These are phyloP conservation scores for Butastur rufipennis DNA, from an alignment of 2,113 vertebrate species.

Conservation along the genomic window DNA sequence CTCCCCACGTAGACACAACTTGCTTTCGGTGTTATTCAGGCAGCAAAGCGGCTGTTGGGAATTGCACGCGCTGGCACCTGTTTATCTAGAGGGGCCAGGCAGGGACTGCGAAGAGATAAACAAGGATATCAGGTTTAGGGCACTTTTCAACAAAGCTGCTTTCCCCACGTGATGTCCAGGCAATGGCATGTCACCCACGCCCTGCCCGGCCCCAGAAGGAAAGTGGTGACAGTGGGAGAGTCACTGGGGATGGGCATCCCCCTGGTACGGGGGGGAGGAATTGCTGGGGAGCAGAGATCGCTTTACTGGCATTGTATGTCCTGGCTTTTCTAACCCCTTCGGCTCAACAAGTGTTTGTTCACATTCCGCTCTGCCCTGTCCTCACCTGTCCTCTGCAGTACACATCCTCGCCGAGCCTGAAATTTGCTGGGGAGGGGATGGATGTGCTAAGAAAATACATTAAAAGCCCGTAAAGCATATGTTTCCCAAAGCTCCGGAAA, in stretches of 20 bases:
- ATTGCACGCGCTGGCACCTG: background rate
- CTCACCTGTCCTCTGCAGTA: background rate
- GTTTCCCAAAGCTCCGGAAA: background rate
- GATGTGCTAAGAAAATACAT: background rate
- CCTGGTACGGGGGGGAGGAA: background rate
- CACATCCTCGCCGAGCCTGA: no score
- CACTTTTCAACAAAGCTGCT: slow-evolving; percentile 1
- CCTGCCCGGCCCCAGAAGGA: background rate
- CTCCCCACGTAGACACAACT: background rate
- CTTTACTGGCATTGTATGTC: background rate
- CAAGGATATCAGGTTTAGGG: slow-evolving; percentile 34
- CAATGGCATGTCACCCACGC: background rate
- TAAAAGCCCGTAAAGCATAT: background rate
- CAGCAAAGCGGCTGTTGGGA: background rate
- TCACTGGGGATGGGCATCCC: background rate
- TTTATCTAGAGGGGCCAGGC: background rate
- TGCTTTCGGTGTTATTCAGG: background rate
- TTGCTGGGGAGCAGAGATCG: background rate
- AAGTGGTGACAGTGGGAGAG: background rate
- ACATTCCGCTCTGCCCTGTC: background rate
- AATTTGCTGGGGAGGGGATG: background rate
- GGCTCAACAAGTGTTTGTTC: background rate
- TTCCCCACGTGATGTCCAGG: background rate
- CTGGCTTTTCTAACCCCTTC: background rate
- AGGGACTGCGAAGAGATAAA: slow-evolving; percentile 1